Evolutionary conservation across 2,888 invertebrate species (phyloP).

Genomic region (Amphipoea oculea): DNA sequence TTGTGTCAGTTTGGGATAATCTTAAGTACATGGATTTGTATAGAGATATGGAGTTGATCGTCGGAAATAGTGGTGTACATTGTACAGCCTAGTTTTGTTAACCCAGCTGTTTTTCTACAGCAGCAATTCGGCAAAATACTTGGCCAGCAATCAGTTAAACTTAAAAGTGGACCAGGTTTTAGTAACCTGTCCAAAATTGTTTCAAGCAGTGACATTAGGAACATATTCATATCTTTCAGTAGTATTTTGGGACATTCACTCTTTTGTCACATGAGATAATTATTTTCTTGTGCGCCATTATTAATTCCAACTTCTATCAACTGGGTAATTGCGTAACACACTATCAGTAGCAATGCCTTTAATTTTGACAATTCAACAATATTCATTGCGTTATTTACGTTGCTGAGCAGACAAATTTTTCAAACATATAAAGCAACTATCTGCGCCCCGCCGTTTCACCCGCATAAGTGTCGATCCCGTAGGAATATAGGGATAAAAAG

Average conservation of each 20-base stretch:
- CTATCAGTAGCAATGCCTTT: not conserved
- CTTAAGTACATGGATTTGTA: constrained; percentile 5
- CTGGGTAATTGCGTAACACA: not conserved
- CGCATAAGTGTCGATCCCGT: no score
- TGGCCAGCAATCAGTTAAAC: not conserved
- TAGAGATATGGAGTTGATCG: not conserved
- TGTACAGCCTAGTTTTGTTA: not conserved
- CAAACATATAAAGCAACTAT: not conserved
- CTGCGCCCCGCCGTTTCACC: no score
- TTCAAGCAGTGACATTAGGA: not conserved
- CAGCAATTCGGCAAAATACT: not conserved
- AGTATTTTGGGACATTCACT: not conserved
- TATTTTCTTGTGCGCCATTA: not conserved
- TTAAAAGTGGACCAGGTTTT: not conserved
- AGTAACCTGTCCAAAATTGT: not conserved
- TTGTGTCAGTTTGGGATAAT: constrained; percentile 12
- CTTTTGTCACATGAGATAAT: not conserved
- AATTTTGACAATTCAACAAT: not conserved
- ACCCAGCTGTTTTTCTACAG: not conserved
- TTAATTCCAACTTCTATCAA: not conserved
- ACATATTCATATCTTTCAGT: not conserved
- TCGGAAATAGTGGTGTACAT: not conserved
- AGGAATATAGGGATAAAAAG: no score
- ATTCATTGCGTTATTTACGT: not conserved
- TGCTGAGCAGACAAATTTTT: not conserved